Conservation (phyloP, 1,140 invertebrate genomes). For the Anastrepha obliqua region DNA sequence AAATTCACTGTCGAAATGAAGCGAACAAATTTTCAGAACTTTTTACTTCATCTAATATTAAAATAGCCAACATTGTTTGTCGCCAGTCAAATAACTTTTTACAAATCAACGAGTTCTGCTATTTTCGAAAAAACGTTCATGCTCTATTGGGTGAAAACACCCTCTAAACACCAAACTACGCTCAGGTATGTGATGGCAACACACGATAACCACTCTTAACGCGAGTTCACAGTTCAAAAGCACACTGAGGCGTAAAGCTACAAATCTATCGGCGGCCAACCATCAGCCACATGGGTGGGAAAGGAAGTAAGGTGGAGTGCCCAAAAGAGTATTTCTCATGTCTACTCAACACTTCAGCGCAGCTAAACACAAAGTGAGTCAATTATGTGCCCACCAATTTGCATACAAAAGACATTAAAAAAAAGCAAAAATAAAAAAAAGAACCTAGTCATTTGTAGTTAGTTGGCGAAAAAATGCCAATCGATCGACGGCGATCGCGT, state of each 20-base stretch:
- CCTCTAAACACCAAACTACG: neutral
- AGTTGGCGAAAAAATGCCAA: conserved; percentile 48
- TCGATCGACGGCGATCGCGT: conserved; percentile 24
- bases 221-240: neutral
- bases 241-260: conserved; percentile 41
- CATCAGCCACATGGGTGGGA: conserved; percentile 29
- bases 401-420: conserved; percentile 49
- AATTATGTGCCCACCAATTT: conserved; percentile 47
- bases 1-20: too few relatives aligned
- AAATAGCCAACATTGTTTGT: too few relatives aligned
- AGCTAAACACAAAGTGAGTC: neutral
- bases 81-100: too few relatives aligned
- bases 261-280: neutral
- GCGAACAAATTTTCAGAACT: too few relatives aligned
- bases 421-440: neutral
- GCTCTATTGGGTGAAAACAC: neutral
- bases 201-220: neutral
- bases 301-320: conserved; percentile 40
- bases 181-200: conserved; percentile 35
- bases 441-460: neutral
- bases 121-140: neutral
- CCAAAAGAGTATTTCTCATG: conserved; percentile 3
- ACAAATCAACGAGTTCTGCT: too few relatives aligned
- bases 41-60: too few relatives aligned
- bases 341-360: conserved; percentile 41